Conservation (phyloP, 2,797 vertebrate species). For the Ataeniobius toweri region DNA sequence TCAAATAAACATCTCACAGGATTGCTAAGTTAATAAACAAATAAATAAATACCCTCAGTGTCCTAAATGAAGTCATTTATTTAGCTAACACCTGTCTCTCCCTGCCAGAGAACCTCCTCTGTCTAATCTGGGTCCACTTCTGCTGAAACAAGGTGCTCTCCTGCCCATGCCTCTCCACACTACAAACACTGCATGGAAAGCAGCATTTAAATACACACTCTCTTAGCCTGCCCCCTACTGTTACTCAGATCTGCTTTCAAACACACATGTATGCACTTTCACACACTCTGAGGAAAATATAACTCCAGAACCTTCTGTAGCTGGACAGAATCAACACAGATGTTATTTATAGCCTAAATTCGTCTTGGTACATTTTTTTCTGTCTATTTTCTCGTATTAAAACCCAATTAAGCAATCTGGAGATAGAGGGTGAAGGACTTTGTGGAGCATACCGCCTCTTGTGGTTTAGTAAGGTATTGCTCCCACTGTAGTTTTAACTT, state of each 20-base stretch:
- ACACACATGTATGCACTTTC: constrained; percentile 66
- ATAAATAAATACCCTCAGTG: neutral
- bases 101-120: neutral
- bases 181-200: constrained; percentile 68
- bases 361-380: constrained; percentile 42
- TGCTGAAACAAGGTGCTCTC: constrained; percentile 39
- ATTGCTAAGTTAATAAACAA: neutral
- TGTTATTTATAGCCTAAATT: constrained; percentile 30
- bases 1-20: neutral
- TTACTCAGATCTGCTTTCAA: constrained; percentile 75
- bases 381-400: constrained; percentile 32
- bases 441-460: constrained; percentile 82
- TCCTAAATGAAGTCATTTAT: neutral
- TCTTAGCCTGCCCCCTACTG: constrained; percentile 88
- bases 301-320: constrained; percentile 19
- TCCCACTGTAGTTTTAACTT: neutral
- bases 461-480: constrained; percentile 62
- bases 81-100: constrained; percentile 12
- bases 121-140: constrained; percentile 4
- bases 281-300: constrained; percentile 60
- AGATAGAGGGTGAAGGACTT: constrained; percentile 72
- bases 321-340: constrained; percentile 20
- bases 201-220: constrained; percentile 84
- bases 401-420: constrained; percentile 54
- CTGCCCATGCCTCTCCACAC: constrained; percentile 54